Evolutionary conservation across 2,888 invertebrate genomes (phyloP), one percentile per base, ranked within the genome.

Genomic region (Graphium colonna): DNA sequence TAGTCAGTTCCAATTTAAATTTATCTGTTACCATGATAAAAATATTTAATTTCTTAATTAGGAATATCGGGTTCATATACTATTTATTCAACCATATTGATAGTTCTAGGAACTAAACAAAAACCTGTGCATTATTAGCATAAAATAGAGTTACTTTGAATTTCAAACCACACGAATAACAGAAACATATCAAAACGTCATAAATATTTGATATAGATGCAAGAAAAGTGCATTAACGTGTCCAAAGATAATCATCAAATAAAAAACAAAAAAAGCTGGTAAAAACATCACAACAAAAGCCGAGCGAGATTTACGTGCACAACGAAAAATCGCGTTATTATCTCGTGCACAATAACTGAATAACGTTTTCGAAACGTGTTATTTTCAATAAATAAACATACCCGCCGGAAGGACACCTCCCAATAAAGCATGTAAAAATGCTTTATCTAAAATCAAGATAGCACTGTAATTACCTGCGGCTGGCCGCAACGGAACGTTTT

Each of bases 361-460:
- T 21, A 31, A 43, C 44, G 33, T 54, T 43, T 44, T 48, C 26
- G 18, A 40, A 15, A 40, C 36, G 33, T 17, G 16, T 12, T 46
- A 36, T 52, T 52, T 36, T 36, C 41, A 42, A 40, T 43, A 49
- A 54, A 60, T 58, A 55, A 60, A 52, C 41, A 58, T 57, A 52
- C 42, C 40, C 48, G 71, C 70, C 77, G 79, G 82, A 84, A 78
- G 80, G 80, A 83, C 77, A 77, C 62, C 66, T 71, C 70, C 71
- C 68, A 76, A 75, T 79, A 76, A 79, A 75, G 62, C 73, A 75
- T 75, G 74, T 77, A 75, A 75, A 78, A 71, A 67, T 61, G 64
- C 59, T 73, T 78, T 85, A 87, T 88, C 87, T 75, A 70, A 73
- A 75, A 88, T 88, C 88, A 77, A 73, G 86, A 88, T 87, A 88